Conservation (phyloP, 2,888 invertebrate genomes). For the Sarcophaga caerulescens region DNA sequence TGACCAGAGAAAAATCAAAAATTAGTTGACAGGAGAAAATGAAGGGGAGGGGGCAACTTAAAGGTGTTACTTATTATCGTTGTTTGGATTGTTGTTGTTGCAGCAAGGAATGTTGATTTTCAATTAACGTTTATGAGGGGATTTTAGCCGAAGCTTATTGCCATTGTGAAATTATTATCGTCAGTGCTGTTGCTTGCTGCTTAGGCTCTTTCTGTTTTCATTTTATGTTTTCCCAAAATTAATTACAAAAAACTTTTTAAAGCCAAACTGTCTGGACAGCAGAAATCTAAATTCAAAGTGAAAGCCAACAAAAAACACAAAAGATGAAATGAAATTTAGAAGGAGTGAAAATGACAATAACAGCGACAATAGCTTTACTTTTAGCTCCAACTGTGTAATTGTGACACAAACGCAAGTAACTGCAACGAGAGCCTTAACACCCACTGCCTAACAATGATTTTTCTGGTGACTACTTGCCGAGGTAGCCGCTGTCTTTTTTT, state of each 20-base stretch:
- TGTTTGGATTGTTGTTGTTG: conserved; percentile 11
- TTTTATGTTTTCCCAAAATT: conserved; percentile 54
- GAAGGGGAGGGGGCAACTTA: conserved; percentile 19
- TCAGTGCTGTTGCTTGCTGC: too few species aligned
- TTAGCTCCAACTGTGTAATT: too few species aligned
- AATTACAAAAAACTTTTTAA: conserved; percentile 35
- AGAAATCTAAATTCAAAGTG: neutral
- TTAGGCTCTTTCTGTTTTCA: conserved; percentile 22
- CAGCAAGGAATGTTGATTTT: conserved; percentile 33
- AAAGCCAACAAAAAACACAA: neutral
- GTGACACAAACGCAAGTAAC: too few species aligned
- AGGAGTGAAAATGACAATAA: neutral
- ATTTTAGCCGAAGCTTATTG: conserved; percentile 20
- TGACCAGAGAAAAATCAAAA: conserved; percentile 13
- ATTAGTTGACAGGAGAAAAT: conserved; percentile 22
- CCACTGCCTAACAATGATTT: too few species aligned
- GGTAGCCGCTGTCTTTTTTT: too few species aligned
- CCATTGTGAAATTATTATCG: neutral
- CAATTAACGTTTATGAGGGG: conserved; percentile 23
- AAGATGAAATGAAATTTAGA: neutral
- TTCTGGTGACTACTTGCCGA: too few species aligned
- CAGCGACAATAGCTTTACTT: too few species aligned
- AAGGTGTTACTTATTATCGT: neutral
- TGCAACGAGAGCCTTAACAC: too few species aligned
- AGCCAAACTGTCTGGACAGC: neutral